Percentiles rank a stretch among this genome's conserved stretches.
Conservation (phyloP, 2,888 invertebrate genomes). For the Cartodere bifasciata region DNA sequence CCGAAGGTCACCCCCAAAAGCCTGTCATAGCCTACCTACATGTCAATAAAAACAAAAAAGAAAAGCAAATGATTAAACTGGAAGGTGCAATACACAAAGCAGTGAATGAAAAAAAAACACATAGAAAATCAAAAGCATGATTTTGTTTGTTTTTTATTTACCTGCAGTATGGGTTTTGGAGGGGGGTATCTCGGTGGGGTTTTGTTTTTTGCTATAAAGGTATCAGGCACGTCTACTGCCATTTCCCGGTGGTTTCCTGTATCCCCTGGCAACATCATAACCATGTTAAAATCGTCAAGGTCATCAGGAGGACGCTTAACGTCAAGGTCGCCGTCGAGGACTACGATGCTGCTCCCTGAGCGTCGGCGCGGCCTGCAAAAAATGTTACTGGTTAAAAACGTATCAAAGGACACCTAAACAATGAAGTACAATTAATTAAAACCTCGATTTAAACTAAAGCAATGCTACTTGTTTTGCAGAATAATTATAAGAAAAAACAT, state of each 20-base stretch:
- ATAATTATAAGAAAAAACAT: no score
- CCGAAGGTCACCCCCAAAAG: conserved; percentile 30
- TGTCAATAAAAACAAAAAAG: conserved; percentile 3
- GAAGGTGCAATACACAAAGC: not conserved
- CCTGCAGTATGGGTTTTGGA: conserved; percentile 41
- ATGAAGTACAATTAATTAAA: no score
- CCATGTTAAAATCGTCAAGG: conserved; percentile 59
- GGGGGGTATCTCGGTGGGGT: conserved; percentile 85
- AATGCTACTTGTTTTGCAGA: no score
- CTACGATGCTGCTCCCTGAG: conserved; percentile 70
- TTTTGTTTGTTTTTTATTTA: conserved; percentile 12
- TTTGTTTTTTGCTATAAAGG: conserved; percentile 81
- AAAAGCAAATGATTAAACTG: not conserved
- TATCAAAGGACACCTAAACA: no score
- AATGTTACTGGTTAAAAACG: no score
- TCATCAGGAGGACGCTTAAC: conserved; percentile 45
- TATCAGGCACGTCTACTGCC: conserved; percentile 97
- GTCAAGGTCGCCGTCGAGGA: conserved; percentile 61
- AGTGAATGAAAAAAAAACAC: not conserved
- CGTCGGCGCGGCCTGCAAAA: conserved; percentile 64
- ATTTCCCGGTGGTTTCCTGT: conserved; percentile 90
- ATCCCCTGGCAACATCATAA: conserved; percentile 84
- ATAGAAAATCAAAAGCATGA: not conserved
- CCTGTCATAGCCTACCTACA: conserved; percentile 35
- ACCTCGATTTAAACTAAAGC: no score